phyloP scores from a whole-genome alignment of 2,113 vertebrate genomes.

The human region GRCh38 chr2:234122001-234122500 shows the following conservation, averaged over 20 bases:
- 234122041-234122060: neutral
- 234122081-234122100: neutral
- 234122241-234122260: no score
- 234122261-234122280: rapidly evolving
- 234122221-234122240: neutral
- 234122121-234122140: no score
- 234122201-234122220: neutral
- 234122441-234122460: no score
- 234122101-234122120: neutral
- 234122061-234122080: neutral
- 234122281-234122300: neutral
- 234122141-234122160: no score
- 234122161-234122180: neutral
- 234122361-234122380: neutral
- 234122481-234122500: no score
- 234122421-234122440: no score
- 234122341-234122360: no score
- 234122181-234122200: neutral
- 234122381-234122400: neutral
- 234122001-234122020: rapidly evolving
- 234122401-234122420: no score
- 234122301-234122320: neutral
- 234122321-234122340: neutral
- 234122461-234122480: no score
- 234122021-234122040: neutral